phyloP scores from a whole-genome alignment of 2,888 invertebrate genomes.

The Hypomecis atomaria region DNA sequence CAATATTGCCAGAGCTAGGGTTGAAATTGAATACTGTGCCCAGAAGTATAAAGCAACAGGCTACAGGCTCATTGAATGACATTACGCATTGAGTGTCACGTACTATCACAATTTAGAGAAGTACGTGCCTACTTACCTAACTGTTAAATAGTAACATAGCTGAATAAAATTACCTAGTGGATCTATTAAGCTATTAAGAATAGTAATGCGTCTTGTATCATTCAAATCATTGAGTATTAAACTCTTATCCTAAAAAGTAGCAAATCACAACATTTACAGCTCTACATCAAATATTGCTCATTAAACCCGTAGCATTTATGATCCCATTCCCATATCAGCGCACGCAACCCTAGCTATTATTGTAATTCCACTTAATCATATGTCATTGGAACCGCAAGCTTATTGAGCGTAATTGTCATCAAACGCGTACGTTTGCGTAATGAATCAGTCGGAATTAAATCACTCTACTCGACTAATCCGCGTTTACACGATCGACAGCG shows the following conservation, averaged over 20 bases:
- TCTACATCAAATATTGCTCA: slow-evolving; percentile 27
- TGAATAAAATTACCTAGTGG: too few species aligned
- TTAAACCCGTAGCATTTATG: slow-evolving; percentile 28
- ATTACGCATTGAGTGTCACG: too few species aligned
- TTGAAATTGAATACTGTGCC: too few species aligned
- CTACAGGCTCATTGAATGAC: too few species aligned
- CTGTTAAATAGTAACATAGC: too few species aligned
- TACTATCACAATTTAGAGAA: too few species aligned
- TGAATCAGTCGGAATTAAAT: slow-evolving; percentile 75
- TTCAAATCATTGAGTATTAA: too few species aligned
- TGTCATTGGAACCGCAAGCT: slow-evolving; percentile 53
- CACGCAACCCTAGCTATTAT: slow-evolving; percentile 52
- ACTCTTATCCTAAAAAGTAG: not conserved
- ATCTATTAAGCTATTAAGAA: too few species aligned
- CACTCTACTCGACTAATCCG: slow-evolving; percentile 64
- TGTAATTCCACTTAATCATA: slow-evolving; percentile 57
- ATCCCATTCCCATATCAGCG: slow-evolving; percentile 28
- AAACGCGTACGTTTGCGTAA: slow-evolving; percentile 59
- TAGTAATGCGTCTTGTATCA: too few species aligned
- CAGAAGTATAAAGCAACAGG: too few species aligned
- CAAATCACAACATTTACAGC: not conserved
- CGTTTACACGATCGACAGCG: slow-evolving; percentile 67
- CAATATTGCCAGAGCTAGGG: too few species aligned
- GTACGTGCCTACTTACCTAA: too few species aligned
- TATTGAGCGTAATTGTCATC: slow-evolving; percentile 67